These are phyloP conservation scores for Maniola hyperantus DNA, from an alignment of 2,888 invertebrate species.

Conservation along the genomic window DNA sequence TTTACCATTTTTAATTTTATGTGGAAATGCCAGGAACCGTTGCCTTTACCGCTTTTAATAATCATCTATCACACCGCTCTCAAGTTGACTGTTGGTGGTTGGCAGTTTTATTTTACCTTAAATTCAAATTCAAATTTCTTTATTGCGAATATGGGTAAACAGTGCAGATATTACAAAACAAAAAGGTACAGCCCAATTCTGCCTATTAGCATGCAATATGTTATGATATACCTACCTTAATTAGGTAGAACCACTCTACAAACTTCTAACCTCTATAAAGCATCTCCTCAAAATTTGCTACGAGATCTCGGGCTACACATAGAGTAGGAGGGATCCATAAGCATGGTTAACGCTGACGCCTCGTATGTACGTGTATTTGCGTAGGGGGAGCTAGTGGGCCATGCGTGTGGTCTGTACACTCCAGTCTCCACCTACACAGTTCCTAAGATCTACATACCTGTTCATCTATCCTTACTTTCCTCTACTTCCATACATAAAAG, in stretches of 20 bases:
- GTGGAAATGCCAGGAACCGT: too few species aligned
- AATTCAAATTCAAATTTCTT: too few species aligned
- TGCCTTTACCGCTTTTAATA: too few species aligned
- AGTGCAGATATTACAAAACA: too few species aligned
- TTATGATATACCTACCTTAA: too few species aligned
- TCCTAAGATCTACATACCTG: neutral
- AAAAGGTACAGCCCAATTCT: too few species aligned
- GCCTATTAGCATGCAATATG: too few species aligned
- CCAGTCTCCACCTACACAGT: constrained; percentile 45
- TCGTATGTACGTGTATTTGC: constrained; percentile 62
- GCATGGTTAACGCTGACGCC: constrained; percentile 59
- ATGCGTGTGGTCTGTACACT: constrained; percentile 69
- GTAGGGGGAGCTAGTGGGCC: constrained; percentile 60
- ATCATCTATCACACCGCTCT: too few species aligned
- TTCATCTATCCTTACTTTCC: constrained; percentile 5
- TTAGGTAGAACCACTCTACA: neutral
- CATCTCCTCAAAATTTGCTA: neutral
- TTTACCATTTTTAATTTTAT: neutral
- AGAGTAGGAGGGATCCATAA: constrained; percentile 54
- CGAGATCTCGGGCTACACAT: constrained; percentile 35
- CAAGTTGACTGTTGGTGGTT: too few species aligned
- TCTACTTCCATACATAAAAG: neutral
- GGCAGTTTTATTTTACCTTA: too few species aligned
- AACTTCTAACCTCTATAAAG: neutral
- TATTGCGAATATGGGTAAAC: too few species aligned